Evolutionary conservation across 2,888 invertebrate species (phyloP).

Genomic region (Pristionchus exspectatus): DNA sequence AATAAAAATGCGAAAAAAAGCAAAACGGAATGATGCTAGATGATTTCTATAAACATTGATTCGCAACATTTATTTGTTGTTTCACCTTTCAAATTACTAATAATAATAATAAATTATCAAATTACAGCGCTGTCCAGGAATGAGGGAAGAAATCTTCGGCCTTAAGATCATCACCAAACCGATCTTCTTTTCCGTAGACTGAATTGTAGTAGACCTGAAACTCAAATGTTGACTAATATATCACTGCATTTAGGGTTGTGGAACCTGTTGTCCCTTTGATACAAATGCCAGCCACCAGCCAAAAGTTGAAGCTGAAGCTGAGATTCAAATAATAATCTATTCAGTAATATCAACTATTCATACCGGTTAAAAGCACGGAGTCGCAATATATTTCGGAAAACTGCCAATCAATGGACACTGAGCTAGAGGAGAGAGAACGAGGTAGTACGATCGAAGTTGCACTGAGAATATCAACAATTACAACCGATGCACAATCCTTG

Average conservation of each 20-base stretch:
- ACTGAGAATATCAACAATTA: too few relatives aligned
- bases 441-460: background rate
- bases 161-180: background rate
- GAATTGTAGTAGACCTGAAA: conserved; percentile 26
- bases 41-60: too few relatives aligned
- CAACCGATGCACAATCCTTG: too few relatives aligned
- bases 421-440: background rate
- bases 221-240: background rate
- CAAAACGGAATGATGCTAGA: too few relatives aligned
- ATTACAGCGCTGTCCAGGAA: background rate
- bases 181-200: background rate
- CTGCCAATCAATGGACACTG: conserved; percentile 9
- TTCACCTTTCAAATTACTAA: too few relatives aligned
- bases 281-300: conserved; percentile 13
- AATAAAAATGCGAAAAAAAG: too few relatives aligned
- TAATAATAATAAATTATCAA: too few relatives aligned
- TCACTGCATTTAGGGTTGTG: too few relatives aligned
- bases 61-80: too few relatives aligned
- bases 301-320: conserved; percentile 1
- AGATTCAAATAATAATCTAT: background rate
- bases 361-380: conserved; percentile 9
- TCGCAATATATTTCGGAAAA: conserved; percentile 25
- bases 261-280: conserved; percentile 10
- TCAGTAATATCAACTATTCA: too few relatives aligned
- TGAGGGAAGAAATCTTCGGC: conserved; percentile 21